phyloP scores from a whole-genome alignment of 2,888 invertebrate genomes.

The Rotaria sp. region DNA sequence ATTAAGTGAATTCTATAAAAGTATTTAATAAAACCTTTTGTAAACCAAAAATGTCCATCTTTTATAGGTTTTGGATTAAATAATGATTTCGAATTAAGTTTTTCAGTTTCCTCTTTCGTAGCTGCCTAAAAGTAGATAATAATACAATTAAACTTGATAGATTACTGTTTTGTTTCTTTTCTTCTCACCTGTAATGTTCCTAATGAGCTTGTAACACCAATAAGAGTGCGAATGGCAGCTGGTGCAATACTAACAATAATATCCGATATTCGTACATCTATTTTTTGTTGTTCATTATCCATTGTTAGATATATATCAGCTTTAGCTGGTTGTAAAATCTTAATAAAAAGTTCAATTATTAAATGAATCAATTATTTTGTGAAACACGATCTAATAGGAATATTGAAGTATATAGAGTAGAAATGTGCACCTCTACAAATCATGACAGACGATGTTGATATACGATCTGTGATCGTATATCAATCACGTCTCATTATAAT shows the following conservation, averaged over 20 bases:
- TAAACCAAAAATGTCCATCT: constrained; percentile 70
- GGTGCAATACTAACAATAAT: constrained; percentile 80
- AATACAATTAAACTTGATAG: too few relatives aligned
- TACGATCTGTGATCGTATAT: too few relatives aligned
- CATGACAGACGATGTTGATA: too few relatives aligned
- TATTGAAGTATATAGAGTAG: too few relatives aligned
- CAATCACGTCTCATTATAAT: too few relatives aligned
- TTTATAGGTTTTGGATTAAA: constrained; percentile 67
- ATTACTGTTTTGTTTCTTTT: too few relatives aligned
- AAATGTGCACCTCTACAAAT: too few relatives aligned
- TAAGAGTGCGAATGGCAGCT: constrained; percentile 75
- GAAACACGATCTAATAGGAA: too few relatives aligned
- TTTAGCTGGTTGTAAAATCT: constrained; percentile 13
- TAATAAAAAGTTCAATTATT: too few relatives aligned
- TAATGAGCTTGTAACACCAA: constrained; percentile 64
- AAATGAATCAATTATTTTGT: too few relatives aligned
- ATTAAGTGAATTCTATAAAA: neutral
- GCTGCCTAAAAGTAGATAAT: constrained; percentile 44
- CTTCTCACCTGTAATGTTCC: constrained; percentile 58
- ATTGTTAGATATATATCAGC: neutral
- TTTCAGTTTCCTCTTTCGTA: constrained; percentile 56
- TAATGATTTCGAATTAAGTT: constrained; percentile 63
- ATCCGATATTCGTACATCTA: constrained; percentile 71
- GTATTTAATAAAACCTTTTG: neutral
- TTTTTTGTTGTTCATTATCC: constrained; percentile 67